Percentiles rank a stretch among this genome's conserved stretches.
These are phyloP conservation scores for Parnassius glacialis DNA, from an alignment of 2,888 invertebrate species.

Conservation along the genomic window DNA sequence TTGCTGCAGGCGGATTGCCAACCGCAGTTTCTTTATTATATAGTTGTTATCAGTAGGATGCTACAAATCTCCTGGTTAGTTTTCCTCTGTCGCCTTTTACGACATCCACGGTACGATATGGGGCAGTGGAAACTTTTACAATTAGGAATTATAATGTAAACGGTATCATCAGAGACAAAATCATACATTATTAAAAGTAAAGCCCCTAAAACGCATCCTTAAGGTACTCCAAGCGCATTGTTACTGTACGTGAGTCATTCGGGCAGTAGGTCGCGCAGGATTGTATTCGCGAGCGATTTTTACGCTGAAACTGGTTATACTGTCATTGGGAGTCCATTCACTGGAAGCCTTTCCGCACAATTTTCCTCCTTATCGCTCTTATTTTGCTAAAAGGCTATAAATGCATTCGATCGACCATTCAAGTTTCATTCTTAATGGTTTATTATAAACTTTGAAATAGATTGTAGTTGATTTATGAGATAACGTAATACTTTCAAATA, in stretches of 20 bases:
- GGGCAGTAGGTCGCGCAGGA: constrained; percentile 56
- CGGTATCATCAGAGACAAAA: constrained; percentile 7
- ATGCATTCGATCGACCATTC: background rate
- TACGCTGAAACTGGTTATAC: constrained; percentile 45
- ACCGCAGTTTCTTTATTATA: too few species aligned
- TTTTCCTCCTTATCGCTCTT: constrained; percentile 37
- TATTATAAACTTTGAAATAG: constrained; percentile 11
- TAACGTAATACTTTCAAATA: constrained; percentile 9
- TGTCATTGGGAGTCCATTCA: constrained; percentile 37
- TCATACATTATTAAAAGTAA: background rate
- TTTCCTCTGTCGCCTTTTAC: too few species aligned
- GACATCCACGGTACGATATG: too few species aligned
- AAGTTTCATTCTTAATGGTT: background rate
- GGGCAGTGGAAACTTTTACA: too few species aligned
- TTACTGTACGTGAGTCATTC: constrained; percentile 51
- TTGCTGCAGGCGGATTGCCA: too few species aligned
- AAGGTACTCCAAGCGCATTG: constrained; percentile 11
- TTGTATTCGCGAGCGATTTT: constrained; percentile 43
- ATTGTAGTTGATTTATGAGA: background rate
- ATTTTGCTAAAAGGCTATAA: constrained; percentile 6
- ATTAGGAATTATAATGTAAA: constrained; percentile 4
- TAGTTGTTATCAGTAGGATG: too few species aligned
- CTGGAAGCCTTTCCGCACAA: constrained; percentile 31
- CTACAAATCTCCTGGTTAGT: too few species aligned
- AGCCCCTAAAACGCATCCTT: constrained; percentile 8